Evolutionary conservation across 1,140 invertebrate species (phyloP), one percentile per base, ranked within the genome.

Genomic region (Drosophila arawakana): DNA sequence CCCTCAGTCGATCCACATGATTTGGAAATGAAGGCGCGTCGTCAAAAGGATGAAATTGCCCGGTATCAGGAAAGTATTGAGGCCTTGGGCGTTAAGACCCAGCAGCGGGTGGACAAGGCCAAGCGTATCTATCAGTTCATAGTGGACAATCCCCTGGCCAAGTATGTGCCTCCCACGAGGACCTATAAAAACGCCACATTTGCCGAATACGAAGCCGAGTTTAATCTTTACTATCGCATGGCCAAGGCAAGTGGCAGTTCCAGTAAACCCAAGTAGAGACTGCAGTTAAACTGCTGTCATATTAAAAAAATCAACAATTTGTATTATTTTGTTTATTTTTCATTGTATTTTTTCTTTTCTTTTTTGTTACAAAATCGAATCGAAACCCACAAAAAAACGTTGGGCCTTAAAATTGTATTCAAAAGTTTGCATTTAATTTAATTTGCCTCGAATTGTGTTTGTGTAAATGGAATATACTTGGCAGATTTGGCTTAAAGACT

Each of bases 181-280:
- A 44, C 21, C 2, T 84, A 66, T 35, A 89, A 90, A 7, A 90
- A 90, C 58, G 82, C 76, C 43, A 76, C 66, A 9, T 92, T 67
- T 73, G 59, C 60, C 3, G 91, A 85, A 49, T 92, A 85, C 71
- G 91, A 91, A 49, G 52, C 75, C 7, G 89, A 92, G 66, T 92
- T 80, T 7, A 78, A 75, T 46, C 75, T 92, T 10, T 92, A 92
- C 50, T 78, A 91, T 58, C 91, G 91, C 55, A 91, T 92, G 59
- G 76, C 81, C 57, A 81, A 71, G 1, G 69, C 73, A 30, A 6
- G 4, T 21, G 80, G 74, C 0, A 65, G 71, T 41, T 68, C 78
- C 0, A 74, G 72, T 9, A 80, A 68, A 44, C 21, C 49, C 0
- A 65, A 77, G 11, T 30, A 0, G 15, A 25, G 7, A 2, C 37